Base-by-base conservation (phyloP, 2,113 vertebrate species). In the Panthera leo region DNA sequence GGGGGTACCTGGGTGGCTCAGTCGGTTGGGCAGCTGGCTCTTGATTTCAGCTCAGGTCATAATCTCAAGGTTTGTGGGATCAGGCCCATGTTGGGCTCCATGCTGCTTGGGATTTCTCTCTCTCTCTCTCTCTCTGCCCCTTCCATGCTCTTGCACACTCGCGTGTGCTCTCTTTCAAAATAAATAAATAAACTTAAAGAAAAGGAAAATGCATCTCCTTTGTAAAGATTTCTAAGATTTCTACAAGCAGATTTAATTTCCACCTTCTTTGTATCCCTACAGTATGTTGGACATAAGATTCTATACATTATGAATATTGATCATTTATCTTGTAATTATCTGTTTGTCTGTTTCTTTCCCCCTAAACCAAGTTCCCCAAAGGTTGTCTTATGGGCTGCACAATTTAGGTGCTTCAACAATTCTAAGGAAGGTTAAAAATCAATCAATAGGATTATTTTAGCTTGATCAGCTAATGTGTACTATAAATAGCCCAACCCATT, bases 331-430 rank as follows among this genome's bases (percentile, higher is more conserved):
- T 78, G 2, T 51, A 80, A 67, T 82, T 29, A 63, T 68, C 45
- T 94, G 15, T 86, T 94, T 90, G 19, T 80, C 42, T 94, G 48
- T n/a, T 27, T 71, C 45, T 89, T 96, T 36, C 42, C 95, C 78
- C 53, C 36, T 78, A 71, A 78, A 67, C 27, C 12, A 63, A 95
- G 23, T 15, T 84, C 61, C 29, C 73, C 25, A 23, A 80, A 92
- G 12, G 19, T 76, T 91, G 31, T 63, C 58, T 71, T 70, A 71
- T 70, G 71, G 16, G 31, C 70, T 93, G 76, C 63, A 85, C 70
- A 48, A 15, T 70, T 93, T 82, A 70, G 13, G 39, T 51, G 36
- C 42, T 85, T 82, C 21, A 76, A 8, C 82, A 88, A 63, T 61
- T 85, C 68, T 96, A 58, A 76, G 91, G n/a, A 82, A 73, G 7